A percentile compares a stretch with the other conserved stretches of the same genome.
Conservation (phyloP, 53 echinoderm and acorn worm genomes). For the Hippasteria phrygiana region DNA sequence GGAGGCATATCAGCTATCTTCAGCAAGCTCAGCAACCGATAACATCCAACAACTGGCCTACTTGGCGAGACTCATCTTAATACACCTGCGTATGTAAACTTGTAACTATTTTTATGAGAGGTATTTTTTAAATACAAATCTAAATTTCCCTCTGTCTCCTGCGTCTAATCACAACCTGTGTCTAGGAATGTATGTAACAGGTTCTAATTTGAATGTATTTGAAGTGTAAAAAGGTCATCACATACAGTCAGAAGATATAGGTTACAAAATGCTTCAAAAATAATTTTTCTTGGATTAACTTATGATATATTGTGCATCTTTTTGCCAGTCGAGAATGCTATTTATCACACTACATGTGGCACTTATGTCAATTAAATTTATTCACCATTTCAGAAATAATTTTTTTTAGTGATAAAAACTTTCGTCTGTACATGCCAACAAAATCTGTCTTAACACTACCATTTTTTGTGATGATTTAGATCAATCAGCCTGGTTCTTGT, state of each 20-base stretch:
- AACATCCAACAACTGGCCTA: no score
- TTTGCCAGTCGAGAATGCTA: constrained; percentile 43
- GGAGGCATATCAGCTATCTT: no score
- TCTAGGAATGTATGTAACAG: neutral
- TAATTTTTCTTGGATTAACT: constrained; percentile 10
- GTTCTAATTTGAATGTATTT: neutral
- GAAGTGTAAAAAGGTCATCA: constrained; percentile 30
- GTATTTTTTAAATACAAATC: no score
- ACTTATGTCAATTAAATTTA: constrained; percentile 45
- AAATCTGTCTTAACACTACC: constrained; percentile 17
- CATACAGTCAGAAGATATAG: neutral
- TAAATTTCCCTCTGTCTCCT: no score
- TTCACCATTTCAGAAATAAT: neutral
- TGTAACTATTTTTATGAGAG: no score
- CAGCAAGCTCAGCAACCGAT: no score
- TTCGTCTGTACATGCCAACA: constrained; percentile 43
- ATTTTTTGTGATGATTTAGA: constrained; percentile 42
- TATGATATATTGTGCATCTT: constrained; percentile 49
- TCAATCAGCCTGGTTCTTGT: neutral
- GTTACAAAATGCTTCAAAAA: neutral
- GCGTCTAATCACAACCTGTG: neutral
- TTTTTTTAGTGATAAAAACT: constrained; percentile 27
- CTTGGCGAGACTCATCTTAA: no score
- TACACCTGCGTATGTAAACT: no score
- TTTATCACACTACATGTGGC: constrained; percentile 55